Evolutionary conservation across 2,113 vertebrate genomes (phyloP), one percentile per base, ranked within the genome.

Genomic region (Chrysochloris asiatica): DNA sequence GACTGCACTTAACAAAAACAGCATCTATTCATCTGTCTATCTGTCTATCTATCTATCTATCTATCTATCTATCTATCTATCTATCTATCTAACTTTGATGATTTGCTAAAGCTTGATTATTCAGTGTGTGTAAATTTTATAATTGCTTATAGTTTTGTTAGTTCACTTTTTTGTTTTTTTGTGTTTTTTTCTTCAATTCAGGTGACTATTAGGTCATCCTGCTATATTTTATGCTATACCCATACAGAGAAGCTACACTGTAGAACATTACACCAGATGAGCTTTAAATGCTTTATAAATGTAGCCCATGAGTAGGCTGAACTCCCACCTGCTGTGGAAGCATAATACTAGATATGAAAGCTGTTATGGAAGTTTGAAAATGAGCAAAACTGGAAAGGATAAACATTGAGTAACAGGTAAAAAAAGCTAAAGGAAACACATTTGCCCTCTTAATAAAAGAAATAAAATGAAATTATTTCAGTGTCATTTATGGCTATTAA

Each of bases 241-340:
- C 1, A 82, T 38, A 48, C 63, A 75, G 47, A 93, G 30, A 79
- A 73, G 81, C 30, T 43, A 8, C 17, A 52, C 24, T 33, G 13
- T 11, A 43, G 59, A 86, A 81, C 91, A 67, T 69, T 92, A 85
- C 26, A 54, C 50, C 67, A 87, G n/a, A 50, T 89, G 21, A 79
- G 59, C n/a, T 91, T 90, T 80, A 92, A 71, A 85, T 76, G 16
- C 8, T 73, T 22, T 24, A 86, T 14, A 95, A 93, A 91, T 73
- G 56, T 48, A 85, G 36, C 63, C 41, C 71, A 11, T 73, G 72
- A 92, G 54, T 91, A 93, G 4, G 71, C 76, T 94, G 61, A 59
- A 67, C 28, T 95, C 28, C 61, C 28, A 94, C 95, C 78, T 96
- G 47, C 95, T 94, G 83, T 91, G 87, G 41, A 84, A 96, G 78